phyloP scores from a whole-genome alignment of 2,113 vertebrate species.

The Noturus placidus region DNA sequence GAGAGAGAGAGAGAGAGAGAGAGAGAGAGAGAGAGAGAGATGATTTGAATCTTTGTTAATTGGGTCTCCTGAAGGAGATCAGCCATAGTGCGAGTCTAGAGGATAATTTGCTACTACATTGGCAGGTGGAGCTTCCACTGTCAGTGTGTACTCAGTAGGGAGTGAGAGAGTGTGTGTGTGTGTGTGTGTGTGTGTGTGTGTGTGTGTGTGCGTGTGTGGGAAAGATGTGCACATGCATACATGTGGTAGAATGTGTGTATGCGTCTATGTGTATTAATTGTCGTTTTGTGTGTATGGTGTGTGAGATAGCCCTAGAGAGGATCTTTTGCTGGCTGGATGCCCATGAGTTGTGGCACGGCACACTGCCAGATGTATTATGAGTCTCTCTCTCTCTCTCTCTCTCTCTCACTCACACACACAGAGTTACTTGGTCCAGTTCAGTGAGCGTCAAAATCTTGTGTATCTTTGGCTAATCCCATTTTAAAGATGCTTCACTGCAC shows the following conservation, averaged over 20 bases:
- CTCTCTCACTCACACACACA: constrained; percentile 43
- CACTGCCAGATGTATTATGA: constrained; percentile 68
- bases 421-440: neutral
- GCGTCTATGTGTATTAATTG: constrained; percentile 32
- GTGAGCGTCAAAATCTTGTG: constrained; percentile 1
- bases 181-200: constrained; percentile 10
- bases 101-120: constrained; percentile 74
- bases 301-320: constrained; percentile 54
- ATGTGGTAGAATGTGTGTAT: constrained; percentile 46
- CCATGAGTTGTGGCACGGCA: constrained; percentile 61
- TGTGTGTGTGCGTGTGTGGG: constrained; percentile 5
- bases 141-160: constrained; percentile 66
- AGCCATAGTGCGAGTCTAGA: constrained; percentile 68
- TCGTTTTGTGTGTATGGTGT: constrained; percentile 22
- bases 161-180: constrained; percentile 46
- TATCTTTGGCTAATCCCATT: constrained; percentile 32
- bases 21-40: constrained; percentile 58
- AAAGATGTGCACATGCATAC: constrained; percentile 6
- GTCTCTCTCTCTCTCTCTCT: neutral
- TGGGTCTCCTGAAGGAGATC: constrained; percentile 67
- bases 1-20: constrained; percentile 53
- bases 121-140: constrained; percentile 73
- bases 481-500: neutral
- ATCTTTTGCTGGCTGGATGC: constrained; percentile 59
- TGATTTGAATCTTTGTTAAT: constrained; percentile 65